Base-by-base conservation (phyloP, 2,888 invertebrate genomes). In the Cataglyphis altisquamis region DNA sequence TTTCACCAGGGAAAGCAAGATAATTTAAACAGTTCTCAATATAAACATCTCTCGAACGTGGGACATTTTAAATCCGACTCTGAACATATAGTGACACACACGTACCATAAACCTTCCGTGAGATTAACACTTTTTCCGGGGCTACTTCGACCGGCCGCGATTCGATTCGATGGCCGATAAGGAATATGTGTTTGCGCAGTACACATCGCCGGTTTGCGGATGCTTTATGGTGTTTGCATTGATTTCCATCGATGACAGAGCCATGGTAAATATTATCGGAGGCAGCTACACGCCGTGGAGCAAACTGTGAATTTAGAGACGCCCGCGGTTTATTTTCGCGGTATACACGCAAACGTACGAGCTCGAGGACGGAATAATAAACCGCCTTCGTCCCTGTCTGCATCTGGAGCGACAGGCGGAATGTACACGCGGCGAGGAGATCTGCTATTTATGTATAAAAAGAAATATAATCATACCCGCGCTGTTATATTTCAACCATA, bases 201-300 rank as follows among this genome's bases (percentile, higher is more conserved):
- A 83, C 64, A 81, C 81, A 82, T 48, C 62, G 52, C n/a, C 32
- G 15, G 55, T 80, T 81, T 64, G 64, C 55, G 52, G 55, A 66
- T 57, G 87, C 72, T 90, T 90, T 91, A 89, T 86, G 86, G 84
- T 90, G 91, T 91, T 91, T 91, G 89, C 89, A 89, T 84, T 89
- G 89, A 87, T 88, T 86, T 89, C 88, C 87, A 84, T 70, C 80
- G 85, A 84, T 86, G 88, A 89, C 88, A 84, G 88, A 85, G 84
- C 78, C 63, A 81, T 48, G 72, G 85, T 86, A 91, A 91, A 91
- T 91, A 90, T 91, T 91, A 91, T 90, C 81, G 84, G 73, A 88
- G 73, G 81, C 67, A 77, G 66, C 60, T 73, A 62, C 62, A 62
- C 66, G 25, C 70, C 48, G 21, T 45, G 52, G 21, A 67, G 32